A percentile compares a stretch with the other conserved stretches of the same genome.
Conservation (phyloP, 37 sponge, comb jelly and placozoan species). For the Chondrilla cf. caribensis region DNA sequence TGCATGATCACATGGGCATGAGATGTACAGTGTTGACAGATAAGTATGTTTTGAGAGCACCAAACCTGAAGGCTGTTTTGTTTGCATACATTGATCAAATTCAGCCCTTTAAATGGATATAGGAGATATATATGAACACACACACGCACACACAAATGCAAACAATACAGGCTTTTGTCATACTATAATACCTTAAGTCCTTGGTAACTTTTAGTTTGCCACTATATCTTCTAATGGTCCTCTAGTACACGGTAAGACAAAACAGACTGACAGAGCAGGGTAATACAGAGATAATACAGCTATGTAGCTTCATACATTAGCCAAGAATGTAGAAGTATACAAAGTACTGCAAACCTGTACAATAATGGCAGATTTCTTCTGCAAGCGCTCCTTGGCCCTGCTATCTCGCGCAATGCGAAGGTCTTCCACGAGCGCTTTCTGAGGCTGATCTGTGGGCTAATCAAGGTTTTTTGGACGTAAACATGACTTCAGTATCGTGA, state of each 20-base stretch:
- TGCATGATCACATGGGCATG: too few species aligned
- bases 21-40: background rate
- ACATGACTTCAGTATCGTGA: background rate
- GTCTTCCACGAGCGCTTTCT: background rate
- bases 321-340: too few species aligned
- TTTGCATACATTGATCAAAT: conserved; percentile 11
- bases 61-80: conserved; percentile 14
- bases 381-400: background rate
- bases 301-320: too few species aligned
- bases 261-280: too few species aligned
- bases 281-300: too few species aligned
- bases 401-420: conserved; percentile 1
- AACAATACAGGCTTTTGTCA: background rate
- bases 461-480: conserved; percentile 13
- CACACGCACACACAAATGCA: background rate
- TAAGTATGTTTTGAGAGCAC: too few species aligned
- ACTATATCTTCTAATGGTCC: background rate
- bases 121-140: background rate
- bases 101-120: background rate
- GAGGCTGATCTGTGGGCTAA: background rate
- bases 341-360: background rate
- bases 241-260: background rate
- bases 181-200: background rate
- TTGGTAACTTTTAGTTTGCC: background rate
- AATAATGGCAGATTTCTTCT: background rate